These are phyloP conservation scores for Neostethus bicornis DNA, from an alignment of 2,797 vertebrate species.

Conservation along the genomic window DNA sequence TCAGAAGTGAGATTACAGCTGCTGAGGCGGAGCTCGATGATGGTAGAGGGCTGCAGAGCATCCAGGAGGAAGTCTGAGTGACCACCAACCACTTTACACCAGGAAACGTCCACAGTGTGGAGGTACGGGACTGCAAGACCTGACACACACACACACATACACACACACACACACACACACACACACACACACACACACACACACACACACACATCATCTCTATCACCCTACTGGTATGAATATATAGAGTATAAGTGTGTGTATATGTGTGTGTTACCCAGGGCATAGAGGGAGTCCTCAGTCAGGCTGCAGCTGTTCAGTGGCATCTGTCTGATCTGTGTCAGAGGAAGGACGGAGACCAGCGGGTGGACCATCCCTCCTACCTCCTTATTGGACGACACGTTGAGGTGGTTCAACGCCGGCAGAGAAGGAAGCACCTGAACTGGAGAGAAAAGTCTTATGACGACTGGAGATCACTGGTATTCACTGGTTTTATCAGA, in stretches of 20 bases:
- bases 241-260: background rate
- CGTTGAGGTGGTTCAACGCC: constrained; percentile 82
- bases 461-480: too few relatives aligned
- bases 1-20: constrained; percentile 87
- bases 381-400: constrained; percentile 86
- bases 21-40: constrained; percentile 85
- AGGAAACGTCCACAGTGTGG: constrained; percentile 85
- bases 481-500: background rate
- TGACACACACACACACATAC: too few relatives aligned
- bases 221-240: too few relatives aligned
- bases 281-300: constrained; percentile 74
- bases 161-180: too few relatives aligned
- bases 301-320: constrained; percentile 83
- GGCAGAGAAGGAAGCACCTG: constrained; percentile 85
- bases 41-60: constrained; percentile 72
- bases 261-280: constrained; percentile 73
- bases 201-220: background rate
- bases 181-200: constrained; percentile 25
- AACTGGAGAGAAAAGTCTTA: constrained; percentile 82
- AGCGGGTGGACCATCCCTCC: constrained; percentile 77
- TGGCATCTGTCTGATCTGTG: constrained; percentile 77
- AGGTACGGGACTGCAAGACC: constrained; percentile 82
- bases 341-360: constrained; percentile 82
- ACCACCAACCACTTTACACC: constrained; percentile 90
- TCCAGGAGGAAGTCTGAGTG: constrained; percentile 83